These are phyloP conservation scores for Buceros bicornis DNA, from an alignment of 2,797 vertebrate species.

Conservation along the genomic window DNA sequence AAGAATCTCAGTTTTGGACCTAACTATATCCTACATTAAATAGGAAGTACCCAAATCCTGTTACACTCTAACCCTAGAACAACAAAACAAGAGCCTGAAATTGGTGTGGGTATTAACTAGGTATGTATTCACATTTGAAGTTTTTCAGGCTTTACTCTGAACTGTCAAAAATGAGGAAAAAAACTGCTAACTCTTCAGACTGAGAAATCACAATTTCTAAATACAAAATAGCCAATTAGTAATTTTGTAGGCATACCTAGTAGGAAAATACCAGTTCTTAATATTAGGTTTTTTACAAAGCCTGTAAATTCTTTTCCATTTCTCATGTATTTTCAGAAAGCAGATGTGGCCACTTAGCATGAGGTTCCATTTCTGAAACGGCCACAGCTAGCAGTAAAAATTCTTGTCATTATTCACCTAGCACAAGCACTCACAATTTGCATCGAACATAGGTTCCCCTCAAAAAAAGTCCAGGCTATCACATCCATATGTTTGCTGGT, in stretches of 20 bases:
- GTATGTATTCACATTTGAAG: neutral
- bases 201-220: neutral
- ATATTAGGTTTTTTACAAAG: neutral
- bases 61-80: neutral
- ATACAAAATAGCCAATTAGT: neutral
- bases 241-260: neutral
- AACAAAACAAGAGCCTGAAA: neutral
- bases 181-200: fast-evolving
- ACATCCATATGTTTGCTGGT: neutral
- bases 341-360: neutral
- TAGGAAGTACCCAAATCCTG: neutral
- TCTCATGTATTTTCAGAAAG: neutral
- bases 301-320: neutral
- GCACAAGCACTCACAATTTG: neutral
- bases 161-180: neutral
- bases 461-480: neutral
- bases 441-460: neutral
- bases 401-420: neutral
- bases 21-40: neutral
- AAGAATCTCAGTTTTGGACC: neutral
- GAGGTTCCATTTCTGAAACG: neutral
- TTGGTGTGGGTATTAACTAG: neutral
- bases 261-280: neutral
- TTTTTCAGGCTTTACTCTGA: neutral
- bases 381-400: neutral